Percentiles rank a stretch among this genome's conserved stretches.
Conservation (phyloP, 2,797 vertebrate species). For the Malacoctenus gilli region DNA sequence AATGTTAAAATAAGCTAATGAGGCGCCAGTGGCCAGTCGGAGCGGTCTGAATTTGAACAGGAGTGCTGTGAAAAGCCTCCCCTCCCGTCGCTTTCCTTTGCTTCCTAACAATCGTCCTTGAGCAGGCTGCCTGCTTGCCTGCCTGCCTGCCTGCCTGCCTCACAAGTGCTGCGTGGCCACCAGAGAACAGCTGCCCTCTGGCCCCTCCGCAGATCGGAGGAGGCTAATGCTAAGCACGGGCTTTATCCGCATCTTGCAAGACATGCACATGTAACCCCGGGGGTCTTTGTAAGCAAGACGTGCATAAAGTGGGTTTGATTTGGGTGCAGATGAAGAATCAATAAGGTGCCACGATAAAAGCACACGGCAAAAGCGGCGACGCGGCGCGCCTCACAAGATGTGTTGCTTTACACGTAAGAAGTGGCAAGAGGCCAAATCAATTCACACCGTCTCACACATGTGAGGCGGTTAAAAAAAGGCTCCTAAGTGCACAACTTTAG, state of each 20-base stretch:
- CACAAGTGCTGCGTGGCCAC: conserved; percentile 1
- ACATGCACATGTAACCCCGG: conserved; percentile 29
- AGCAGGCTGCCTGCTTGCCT: background rate
- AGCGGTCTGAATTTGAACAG: too few species aligned
- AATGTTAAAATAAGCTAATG: too few species aligned
- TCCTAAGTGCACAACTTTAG: background rate
- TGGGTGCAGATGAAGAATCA: conserved; percentile 35
- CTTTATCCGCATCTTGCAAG: conserved; percentile 21
- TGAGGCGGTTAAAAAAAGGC: background rate
- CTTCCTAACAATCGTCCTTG: conserved; percentile 8
- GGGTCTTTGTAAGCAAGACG: conserved; percentile 34
- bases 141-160: too few species aligned
- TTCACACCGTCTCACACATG: background rate
- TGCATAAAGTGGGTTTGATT: conserved; percentile 46
- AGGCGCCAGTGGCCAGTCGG: too few species aligned
- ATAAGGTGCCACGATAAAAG: conserved; percentile 36
- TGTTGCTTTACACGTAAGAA: conserved; percentile 5
- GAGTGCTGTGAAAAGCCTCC: background rate
- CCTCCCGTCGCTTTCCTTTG: background rate
- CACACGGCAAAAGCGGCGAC: background rate
- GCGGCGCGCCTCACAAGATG: conserved; percentile 4
- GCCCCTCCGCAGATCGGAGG: conserved; percentile 18
- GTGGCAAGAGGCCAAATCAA: background rate
- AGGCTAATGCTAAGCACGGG: conserved; percentile 19
- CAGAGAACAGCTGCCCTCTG: conserved; percentile 7